These are phyloP conservation scores for Lamprotornis superbus DNA, from an alignment of 2,113 vertebrate species.

Conservation along the genomic window DNA sequence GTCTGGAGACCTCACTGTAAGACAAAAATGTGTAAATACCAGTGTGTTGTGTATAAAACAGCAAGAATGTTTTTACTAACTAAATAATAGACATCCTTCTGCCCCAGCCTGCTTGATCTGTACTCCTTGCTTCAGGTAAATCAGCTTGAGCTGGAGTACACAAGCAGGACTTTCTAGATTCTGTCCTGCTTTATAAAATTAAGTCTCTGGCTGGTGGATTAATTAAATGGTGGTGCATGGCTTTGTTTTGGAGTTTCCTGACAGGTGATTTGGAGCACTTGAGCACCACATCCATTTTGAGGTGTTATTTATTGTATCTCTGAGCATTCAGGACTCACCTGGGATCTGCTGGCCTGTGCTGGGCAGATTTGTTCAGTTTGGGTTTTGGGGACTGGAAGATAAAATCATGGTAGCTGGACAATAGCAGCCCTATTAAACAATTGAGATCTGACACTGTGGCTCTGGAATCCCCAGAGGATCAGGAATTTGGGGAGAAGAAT, in stretches of 20 bases:
- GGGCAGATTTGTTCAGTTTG: neutral
- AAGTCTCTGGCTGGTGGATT: neutral
- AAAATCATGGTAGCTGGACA: neutral
- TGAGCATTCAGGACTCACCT: neutral
- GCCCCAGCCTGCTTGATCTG: neutral
- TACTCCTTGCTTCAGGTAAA: neutral
- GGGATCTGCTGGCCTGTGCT: neutral
- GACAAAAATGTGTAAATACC: neutral
- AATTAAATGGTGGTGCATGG: neutral
- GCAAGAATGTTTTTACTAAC: neutral
- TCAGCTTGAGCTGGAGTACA: neutral
- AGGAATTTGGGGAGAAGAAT: neutral
- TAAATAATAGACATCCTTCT: neutral
- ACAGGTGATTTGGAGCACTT: neutral
- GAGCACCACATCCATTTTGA: neutral
- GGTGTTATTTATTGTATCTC: neutral
- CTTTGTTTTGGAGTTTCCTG: neutral
- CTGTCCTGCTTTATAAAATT: neutral
- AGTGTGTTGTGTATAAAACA: neutral
- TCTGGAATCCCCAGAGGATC: neutral
- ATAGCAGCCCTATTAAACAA: neutral
- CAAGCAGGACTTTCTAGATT: neutral
- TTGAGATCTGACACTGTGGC: neutral
- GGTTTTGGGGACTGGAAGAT: neutral
- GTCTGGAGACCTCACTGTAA: neutral